Conservation (phyloP, 2,113 vertebrate genomes). For the Petaurus breviceps region DNA sequence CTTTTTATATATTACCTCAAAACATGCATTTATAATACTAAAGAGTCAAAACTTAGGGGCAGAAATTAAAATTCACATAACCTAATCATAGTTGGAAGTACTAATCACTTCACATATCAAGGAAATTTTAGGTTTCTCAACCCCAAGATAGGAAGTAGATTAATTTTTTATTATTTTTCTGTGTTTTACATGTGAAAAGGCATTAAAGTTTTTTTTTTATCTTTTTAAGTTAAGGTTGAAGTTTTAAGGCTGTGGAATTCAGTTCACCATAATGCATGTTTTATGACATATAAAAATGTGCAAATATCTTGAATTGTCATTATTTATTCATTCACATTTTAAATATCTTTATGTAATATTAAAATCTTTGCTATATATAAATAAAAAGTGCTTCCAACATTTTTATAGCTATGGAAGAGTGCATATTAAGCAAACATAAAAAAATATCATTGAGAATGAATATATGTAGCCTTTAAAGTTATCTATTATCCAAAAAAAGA, state of each 20-base stretch:
- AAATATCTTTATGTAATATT: constrained; percentile 28
- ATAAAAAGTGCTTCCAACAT: not conserved
- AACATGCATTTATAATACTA: constrained; percentile 67
- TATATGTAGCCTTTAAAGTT: constrained; percentile 13
- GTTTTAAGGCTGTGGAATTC: constrained; percentile 41
- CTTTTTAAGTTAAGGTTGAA: not conserved
- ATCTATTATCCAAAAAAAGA: not conserved
- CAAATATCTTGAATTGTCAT: constrained; percentile 47
- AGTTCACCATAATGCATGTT: constrained; percentile 37
- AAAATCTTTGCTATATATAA: constrained; percentile 32
- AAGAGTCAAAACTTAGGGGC: constrained; percentile 55
- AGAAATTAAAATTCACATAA: constrained; percentile 20
- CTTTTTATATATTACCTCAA: not conserved
- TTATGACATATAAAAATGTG: constrained; percentile 22
- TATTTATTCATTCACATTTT: constrained; percentile 51
- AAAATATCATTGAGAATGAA: not conserved
- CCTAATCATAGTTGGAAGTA: constrained; percentile 12
- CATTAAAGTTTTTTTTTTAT: constrained; percentile 25
- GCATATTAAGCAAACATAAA: constrained; percentile 29
- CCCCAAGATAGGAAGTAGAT: constrained; percentile 11
- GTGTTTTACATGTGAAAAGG: constrained; percentile 47
- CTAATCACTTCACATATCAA: constrained; percentile 29
- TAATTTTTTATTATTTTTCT: constrained; percentile 39
- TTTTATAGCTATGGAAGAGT: constrained; percentile 40
- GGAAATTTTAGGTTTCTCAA: constrained; percentile 30